Base-by-base conservation (phyloP, 2,113 vertebrate species). In the Dicerorhinus sumatrensis region DNA sequence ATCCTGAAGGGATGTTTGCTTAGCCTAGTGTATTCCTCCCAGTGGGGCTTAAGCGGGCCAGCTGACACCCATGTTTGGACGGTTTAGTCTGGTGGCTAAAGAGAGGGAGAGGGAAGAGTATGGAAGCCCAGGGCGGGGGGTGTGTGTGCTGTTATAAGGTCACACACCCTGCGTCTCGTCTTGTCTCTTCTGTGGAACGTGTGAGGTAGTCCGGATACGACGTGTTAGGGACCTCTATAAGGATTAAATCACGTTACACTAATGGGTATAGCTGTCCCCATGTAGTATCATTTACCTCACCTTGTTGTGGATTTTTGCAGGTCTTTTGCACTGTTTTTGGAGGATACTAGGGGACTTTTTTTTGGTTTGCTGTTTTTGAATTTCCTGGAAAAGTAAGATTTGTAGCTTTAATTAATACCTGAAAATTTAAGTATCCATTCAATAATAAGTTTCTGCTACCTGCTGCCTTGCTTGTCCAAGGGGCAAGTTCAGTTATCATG, bases 331-430 rank as follows among this genome's bases (percentile, higher is more conserved):
- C 69, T 31, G 23, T 73, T 93, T 94, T 97, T 94, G 81, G 76
- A 93, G 73, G 65, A 69, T 77, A 25, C 39, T 8, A 42, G 11
- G 33, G 21, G 14, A 77, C n/a, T 39, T 48, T 51, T 33, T 95
- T 67, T 86, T n/a, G 29, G 54, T 85, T 77, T 76, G 21, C 14
- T 96, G 27, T 69, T 84, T 97, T 79, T 79, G 90, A 93, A 69
- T 86, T 96, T 97, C 16, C 63, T 95, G 82, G 70, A 54, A 82
- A 83, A 89, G 29, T 63, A 75, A 84, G 39, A 87, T 89, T 94
- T 91, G 17, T 67, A 60, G 33, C 21, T 95, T 69, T 85, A 36
- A 42, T 84, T 85, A 69, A 83, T 88, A 17, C 4, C 48, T 51
- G 36, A 93, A 86, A 33, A 72, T 67, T 94, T 95, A 76, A 80